Conservation (phyloP, 2,797 vertebrate species). For the Pogoniulus pusillus region DNA sequence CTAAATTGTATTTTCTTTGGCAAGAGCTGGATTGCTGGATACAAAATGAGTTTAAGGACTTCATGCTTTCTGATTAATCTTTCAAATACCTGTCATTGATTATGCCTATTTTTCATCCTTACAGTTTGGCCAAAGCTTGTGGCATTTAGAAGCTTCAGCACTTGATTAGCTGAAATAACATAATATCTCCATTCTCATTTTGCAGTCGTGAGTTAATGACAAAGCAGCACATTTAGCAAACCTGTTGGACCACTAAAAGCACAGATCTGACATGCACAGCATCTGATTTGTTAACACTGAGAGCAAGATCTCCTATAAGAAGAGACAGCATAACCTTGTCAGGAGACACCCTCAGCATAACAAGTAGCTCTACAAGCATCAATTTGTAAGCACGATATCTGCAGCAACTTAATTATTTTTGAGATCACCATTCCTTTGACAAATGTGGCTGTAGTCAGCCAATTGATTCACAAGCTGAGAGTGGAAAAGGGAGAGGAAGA, state of each 20-base stretch:
- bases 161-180: constrained; percentile 55
- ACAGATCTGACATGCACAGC: not conserved
- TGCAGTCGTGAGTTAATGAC: constrained; percentile 21
- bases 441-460: not conserved
- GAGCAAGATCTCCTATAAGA: constrained; percentile 1
- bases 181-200: not conserved
- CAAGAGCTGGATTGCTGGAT: constrained; percentile 9
- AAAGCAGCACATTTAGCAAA: not conserved
- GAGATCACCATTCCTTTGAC: not conserved
- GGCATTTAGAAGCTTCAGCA: constrained; percentile 30
- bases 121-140: constrained; percentile 34
- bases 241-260: constrained; percentile 4
- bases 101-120: constrained; percentile 25
- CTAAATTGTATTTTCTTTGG: constrained; percentile 61
- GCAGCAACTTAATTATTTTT: constrained; percentile 43
- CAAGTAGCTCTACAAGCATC: constrained; percentile 21
- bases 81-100: constrained; percentile 55
- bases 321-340: constrained; percentile 1
- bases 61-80: constrained; percentile 58
- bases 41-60: constrained; percentile 46
- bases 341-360: constrained; percentile 24
- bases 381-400: not conserved
- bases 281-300: constrained; percentile 16
- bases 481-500: not conserved
- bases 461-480: constrained; percentile 1